Percentiles rank a stretch among this genome's conserved stretches.
phyloP scores from a whole-genome alignment of 2,113 vertebrate genomes.

The Podarcis muralis region DNA sequence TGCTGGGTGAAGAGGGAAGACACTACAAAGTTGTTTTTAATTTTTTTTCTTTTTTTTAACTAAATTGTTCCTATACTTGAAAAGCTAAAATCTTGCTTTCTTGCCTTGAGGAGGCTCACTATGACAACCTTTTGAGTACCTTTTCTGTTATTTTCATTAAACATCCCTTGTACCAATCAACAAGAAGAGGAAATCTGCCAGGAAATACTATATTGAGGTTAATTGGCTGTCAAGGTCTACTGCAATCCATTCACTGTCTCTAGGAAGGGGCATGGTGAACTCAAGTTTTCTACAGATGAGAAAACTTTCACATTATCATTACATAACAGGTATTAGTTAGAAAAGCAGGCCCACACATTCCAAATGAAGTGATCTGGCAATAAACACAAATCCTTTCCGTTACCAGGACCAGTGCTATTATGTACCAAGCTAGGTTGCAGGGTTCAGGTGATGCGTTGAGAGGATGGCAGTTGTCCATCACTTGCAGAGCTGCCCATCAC shows the following conservation, averaged over 20 bases:
- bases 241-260: neutral
- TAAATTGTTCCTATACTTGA: neutral
- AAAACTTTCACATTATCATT: neutral
- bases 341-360: neutral
- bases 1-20: neutral
- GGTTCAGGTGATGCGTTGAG: no score
- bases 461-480: no score
- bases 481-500: no score
- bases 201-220: neutral
- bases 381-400: neutral
- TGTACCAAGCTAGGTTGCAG: no score
- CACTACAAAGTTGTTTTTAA: neutral
- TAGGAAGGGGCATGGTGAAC: neutral
- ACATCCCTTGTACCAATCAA: neutral
- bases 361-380: neutral
- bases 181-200: neutral
- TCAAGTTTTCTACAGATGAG: neutral
- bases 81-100: neutral
- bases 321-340: neutral
- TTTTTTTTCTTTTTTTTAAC: accelerated
- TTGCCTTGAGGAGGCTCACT: neutral
- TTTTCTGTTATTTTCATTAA: neutral
- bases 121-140: neutral
- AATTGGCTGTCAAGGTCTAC: neutral
- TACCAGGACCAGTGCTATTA: no score